Conservation (phyloP, 2,797 vertebrate species). For the Meriones psammophilus region DNA sequence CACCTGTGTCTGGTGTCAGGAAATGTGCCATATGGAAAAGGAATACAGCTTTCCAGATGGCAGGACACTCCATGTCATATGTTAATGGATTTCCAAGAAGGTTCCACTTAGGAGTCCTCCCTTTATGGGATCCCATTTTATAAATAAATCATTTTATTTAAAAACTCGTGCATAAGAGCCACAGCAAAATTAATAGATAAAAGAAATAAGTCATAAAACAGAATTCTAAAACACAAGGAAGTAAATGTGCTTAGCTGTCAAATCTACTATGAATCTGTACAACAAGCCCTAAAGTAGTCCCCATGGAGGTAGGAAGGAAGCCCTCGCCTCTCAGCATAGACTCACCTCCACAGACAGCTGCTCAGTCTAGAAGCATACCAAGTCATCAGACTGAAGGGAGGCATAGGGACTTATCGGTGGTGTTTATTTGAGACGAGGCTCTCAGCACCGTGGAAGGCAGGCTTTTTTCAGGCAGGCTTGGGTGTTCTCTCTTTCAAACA, state of each 20-base stretch:
- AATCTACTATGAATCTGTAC: neutral
- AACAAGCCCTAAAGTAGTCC: neutral
- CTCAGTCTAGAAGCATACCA: neutral
- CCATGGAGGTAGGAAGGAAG: accelerated
- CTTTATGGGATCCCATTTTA: neutral
- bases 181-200: neutral
- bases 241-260: neutral
- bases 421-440: neutral
- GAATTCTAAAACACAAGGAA: neutral
- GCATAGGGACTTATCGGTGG: neutral
- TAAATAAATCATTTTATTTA: neutral
- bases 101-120: neutral
- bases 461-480: neutral
- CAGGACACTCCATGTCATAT: neutral
- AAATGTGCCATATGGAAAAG: neutral
- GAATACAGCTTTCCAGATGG: neutral
- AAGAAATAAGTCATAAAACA: neutral
- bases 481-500: neutral
- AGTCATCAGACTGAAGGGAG: constrained; percentile 15
- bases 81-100: neutral
- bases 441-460: neutral
- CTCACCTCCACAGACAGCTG: neutral
- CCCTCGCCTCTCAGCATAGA: neutral
- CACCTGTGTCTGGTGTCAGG: neutral
- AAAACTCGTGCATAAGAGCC: neutral